These are phyloP conservation scores for Drosophila seguyi DNA, from an alignment of 1,140 invertebrate genomes.

Conservation along the genomic window DNA sequence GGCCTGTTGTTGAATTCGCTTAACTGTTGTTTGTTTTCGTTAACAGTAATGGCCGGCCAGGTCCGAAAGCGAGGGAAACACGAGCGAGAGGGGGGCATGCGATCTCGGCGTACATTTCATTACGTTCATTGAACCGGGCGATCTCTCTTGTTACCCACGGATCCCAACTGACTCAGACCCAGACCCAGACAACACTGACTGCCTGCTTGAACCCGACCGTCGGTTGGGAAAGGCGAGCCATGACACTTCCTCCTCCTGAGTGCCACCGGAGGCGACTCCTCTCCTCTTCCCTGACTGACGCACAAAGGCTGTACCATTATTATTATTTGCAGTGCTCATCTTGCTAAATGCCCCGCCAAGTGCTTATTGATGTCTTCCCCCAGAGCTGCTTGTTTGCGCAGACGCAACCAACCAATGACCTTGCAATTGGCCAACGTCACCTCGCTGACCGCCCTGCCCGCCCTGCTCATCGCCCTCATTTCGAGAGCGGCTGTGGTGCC, in stretches of 20 bases:
- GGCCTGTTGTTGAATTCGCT: slow-evolving; percentile 57
- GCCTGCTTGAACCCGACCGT: slow-evolving; percentile 50
- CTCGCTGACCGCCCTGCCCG: slow-evolving; percentile 13
- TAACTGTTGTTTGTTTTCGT: slow-evolving; percentile 80
- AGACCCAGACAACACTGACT: slow-evolving; percentile 36
- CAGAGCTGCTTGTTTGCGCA: slow-evolving; percentile 67
- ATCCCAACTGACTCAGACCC: slow-evolving; percentile 41
- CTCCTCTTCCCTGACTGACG: slow-evolving; percentile 16
- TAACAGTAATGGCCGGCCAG: slow-evolving; percentile 71
- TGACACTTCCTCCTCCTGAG: slow-evolving; percentile 37
- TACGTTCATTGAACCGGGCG: slow-evolving; percentile 75
- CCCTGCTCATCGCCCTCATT: slow-evolving; percentile 58
- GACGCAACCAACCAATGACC: slow-evolving; percentile 76
- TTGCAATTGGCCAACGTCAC: slow-evolving; percentile 64
- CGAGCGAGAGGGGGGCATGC: slow-evolving; percentile 2
- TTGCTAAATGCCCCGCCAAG: slow-evolving; percentile 41
- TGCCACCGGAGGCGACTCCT: not conserved
- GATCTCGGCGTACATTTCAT: slow-evolving; percentile 55
- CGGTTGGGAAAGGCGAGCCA: slow-evolving; percentile 33
- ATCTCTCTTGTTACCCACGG: slow-evolving; percentile 46
- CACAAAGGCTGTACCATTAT: slow-evolving; percentile 50
- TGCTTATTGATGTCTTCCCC: slow-evolving; percentile 36
- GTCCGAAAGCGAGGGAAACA: slow-evolving; percentile 1
- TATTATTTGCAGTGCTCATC: slow-evolving; percentile 40
- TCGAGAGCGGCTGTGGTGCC: slow-evolving; percentile 33